Percentiles rank a stretch among this genome's conserved stretches.
These are phyloP conservation scores for Parus major DNA, from an alignment of 2,113 vertebrate genomes.

Conservation along the genomic window DNA sequence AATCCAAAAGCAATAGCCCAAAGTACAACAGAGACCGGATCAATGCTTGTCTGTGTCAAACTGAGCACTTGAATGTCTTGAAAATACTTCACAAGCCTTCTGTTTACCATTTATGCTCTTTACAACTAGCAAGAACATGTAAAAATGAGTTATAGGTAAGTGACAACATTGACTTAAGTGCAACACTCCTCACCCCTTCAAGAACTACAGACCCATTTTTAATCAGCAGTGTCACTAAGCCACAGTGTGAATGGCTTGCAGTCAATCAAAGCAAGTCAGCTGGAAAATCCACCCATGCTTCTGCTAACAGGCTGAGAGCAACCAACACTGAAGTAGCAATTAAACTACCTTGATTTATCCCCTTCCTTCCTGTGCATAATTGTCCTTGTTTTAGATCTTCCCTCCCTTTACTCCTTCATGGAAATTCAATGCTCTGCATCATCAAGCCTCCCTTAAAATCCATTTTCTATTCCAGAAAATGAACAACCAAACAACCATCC, in stretches of 20 bases:
- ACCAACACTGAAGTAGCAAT: not conserved
- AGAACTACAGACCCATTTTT: not conserved
- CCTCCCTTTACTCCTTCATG: not conserved
- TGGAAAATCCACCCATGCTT: not conserved
- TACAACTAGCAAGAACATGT: not conserved
- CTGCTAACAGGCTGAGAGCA: not conserved
- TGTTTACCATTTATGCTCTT: not conserved
- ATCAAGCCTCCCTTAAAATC: not conserved
- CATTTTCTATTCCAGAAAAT: not conserved
- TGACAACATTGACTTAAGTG: not conserved
- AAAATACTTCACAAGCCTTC: not conserved
- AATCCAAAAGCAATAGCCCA: not conserved
- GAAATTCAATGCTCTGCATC: not conserved
- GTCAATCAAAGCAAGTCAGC: not conserved
- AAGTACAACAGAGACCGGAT: not conserved
- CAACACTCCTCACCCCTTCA: not conserved
- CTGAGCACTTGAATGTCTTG: not conserved
- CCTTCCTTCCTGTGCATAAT: not conserved
- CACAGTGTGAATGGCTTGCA: not conserved
- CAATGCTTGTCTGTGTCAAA: not conserved
- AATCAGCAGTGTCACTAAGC: not conserved
- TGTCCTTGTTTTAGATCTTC: not conserved
- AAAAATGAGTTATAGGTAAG: not conserved
- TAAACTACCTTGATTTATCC: not conserved
- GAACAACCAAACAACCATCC: rapidly evolving